Conservation (phyloP, 2,888 invertebrate species). For the Amorpha juglandis region DNA sequence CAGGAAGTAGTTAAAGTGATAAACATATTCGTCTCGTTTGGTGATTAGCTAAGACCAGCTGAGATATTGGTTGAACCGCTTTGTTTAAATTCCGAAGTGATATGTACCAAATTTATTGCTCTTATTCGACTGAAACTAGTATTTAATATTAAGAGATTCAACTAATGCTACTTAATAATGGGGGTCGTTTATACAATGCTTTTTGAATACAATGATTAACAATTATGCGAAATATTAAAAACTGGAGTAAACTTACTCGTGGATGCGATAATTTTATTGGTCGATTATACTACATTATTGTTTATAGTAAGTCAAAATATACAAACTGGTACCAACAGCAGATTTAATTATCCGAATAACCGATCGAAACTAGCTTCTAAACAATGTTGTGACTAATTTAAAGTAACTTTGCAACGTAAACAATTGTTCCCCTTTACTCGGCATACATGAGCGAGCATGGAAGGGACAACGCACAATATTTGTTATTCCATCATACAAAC, state of each 20-base stretch:
- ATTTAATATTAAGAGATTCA: too few species aligned
- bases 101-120: background rate
- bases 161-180: too few species aligned
- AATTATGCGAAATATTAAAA: too few species aligned
- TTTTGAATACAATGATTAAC: too few species aligned
- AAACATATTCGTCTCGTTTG: conserved; percentile 4
- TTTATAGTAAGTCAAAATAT: too few species aligned
- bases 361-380: background rate
- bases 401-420: background rate
- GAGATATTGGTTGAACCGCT: background rate
- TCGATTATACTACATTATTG: too few species aligned
- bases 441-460: conserved; percentile 28
- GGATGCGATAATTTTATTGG: too few species aligned
- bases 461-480: conserved; percentile 39
- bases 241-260: too few species aligned
- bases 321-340: background rate
- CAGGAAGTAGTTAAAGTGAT: conserved; percentile 7
- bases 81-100: background rate
- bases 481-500: conserved; percentile 53
- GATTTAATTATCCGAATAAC: background rate
- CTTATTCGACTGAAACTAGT: too few species aligned
- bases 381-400: background rate
- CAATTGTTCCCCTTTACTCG: background rate
- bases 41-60: background rate
- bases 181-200: too few species aligned